Evolutionary conservation across 2,888 invertebrate genomes (phyloP).

Genomic region (Kryphioiulus occultus): DNA sequence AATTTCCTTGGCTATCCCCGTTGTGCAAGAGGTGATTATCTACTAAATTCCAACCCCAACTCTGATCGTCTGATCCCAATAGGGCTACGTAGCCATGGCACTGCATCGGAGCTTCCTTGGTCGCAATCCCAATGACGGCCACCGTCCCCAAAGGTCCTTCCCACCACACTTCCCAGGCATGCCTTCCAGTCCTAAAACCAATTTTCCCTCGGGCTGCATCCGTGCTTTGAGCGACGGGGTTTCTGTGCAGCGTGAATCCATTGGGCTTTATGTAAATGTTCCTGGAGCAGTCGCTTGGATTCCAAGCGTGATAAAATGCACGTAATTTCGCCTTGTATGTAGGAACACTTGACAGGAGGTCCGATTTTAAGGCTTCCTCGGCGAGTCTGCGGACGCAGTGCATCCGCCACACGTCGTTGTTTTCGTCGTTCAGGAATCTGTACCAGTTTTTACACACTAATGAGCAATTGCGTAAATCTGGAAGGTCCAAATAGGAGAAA

Average conservation of each 20-base stretch:
- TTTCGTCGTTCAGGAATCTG: constrained; percentile 86
- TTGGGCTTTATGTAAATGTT: constrained; percentile 97
- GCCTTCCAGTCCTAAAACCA: constrained; percentile 83
- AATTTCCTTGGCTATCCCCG: constrained; percentile 93
- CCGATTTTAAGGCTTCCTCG: constrained; percentile 87
- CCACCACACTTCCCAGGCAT: constrained; percentile 99
- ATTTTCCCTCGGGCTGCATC: constrained; percentile 92
- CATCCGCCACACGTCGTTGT: constrained; percentile 93
- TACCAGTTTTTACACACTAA: constrained; percentile 95
- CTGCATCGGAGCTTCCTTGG: constrained; percentile 91
- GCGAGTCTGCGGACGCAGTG: constrained; percentile 87
- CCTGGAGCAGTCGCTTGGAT: constrained; percentile 94
- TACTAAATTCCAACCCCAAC: constrained; percentile 99
- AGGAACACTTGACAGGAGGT: constrained; percentile 84
- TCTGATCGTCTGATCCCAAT: constrained; percentile 93
- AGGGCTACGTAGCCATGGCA: constrained; percentile 95
- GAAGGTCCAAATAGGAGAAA: constrained; percentile 87
- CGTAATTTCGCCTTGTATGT: constrained; percentile 93
- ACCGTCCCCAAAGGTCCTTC: constrained; percentile 98
- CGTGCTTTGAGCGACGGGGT: constrained; percentile 98
- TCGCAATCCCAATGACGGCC: constrained; percentile 94
- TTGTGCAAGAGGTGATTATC: constrained; percentile 97
- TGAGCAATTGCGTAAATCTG: constrained; percentile 86
- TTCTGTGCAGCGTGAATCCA: constrained; percentile 96
- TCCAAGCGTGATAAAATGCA: constrained; percentile 96